Evolutionary conservation across 2,888 invertebrate species (phyloP), one percentile per base, ranked within the genome.

Genomic region (Thecophora atra): DNA sequence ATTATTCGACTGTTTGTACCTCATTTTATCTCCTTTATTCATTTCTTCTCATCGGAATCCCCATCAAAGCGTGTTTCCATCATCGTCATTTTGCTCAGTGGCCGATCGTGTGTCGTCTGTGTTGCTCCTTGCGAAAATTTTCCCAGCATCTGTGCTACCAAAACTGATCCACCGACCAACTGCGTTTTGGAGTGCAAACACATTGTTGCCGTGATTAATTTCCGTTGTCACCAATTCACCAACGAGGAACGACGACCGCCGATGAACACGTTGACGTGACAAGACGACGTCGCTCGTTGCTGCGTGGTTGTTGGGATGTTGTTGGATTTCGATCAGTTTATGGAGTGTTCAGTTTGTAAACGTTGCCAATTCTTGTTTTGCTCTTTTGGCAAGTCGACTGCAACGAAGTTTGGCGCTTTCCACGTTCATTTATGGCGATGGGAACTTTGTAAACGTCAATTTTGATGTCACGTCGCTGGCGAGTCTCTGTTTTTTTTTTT

Each of bases 361-460:
- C 15, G 30, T 69, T n/a, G 52, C 65, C 65, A 52, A 66, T 26
- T 17, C 64, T 44, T 44, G 47, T 21, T 44, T 13, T 47, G 44
- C 19, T 21, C n/a, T 13, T 11, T 64, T 47, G 47, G 13, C 15
- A 26, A 47, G 24, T 8, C 19, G 3, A n/a, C 21, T 58, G 42
- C 42, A 17, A 30, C 62, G 37, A 63, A 6, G 19, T 63, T 63
- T 42, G 24, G 63, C 67, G 7, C 37, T 28, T 66, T 66, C 13
- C 37, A 54, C 54, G 37, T 52, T 37, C 72, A 42, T 68, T 76
- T 71, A 74, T 76, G 76, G 77, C 74, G 73, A 73, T 74, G 11
- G 21, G 78, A 78, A 79, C 78, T 81, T 81, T 80, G 82, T 83
- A 81, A 80, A 81, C 79, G 82, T 83, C 82, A 82, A 78, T 82